These are phyloP conservation scores for Drosophila longiperda DNA, from an alignment of 2,888 invertebrate species.

Conservation along the genomic window DNA sequence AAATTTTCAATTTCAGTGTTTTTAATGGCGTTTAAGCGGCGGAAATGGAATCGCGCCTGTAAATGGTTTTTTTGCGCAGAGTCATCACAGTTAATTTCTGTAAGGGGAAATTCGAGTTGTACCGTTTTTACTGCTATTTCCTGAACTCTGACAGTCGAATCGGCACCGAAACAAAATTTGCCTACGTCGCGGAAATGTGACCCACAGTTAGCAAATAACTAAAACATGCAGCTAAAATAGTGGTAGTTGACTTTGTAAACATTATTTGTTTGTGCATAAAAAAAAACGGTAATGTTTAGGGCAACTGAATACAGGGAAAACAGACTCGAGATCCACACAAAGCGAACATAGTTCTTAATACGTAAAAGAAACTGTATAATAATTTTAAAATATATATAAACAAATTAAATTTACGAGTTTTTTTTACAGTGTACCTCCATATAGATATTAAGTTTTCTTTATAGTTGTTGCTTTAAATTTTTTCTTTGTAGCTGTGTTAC, in stretches of 20 bases:
- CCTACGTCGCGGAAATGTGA: conserved; percentile 25
- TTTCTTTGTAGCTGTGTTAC: too few species aligned
- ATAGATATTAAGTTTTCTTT: too few species aligned
- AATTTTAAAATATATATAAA: neutral
- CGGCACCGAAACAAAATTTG: conserved; percentile 27
- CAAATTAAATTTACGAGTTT: neutral
- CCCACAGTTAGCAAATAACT: conserved; percentile 1
- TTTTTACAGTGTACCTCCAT: too few species aligned
- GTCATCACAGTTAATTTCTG: conserved; percentile 74
- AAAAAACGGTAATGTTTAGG: neutral
- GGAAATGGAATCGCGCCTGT: conserved; percentile 71
- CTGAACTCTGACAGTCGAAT: conserved; percentile 45
- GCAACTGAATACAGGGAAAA: neutral
- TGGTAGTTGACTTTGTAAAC: neutral
- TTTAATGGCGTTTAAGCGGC: conserved; percentile 73
- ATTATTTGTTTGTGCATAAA: neutral
- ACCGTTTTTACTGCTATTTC: conserved; percentile 74
- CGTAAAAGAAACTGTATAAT: neutral
- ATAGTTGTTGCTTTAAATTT: too few species aligned
- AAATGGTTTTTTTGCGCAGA: conserved; percentile 64
- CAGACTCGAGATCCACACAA: neutral
- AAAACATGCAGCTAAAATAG: neutral
- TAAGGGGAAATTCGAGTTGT: conserved; percentile 61
- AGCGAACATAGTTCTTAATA: neutral
- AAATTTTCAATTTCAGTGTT: conserved; percentile 71